Conservation (phyloP, 2,888 invertebrate species). For the Electrophaes corylata region DNA sequence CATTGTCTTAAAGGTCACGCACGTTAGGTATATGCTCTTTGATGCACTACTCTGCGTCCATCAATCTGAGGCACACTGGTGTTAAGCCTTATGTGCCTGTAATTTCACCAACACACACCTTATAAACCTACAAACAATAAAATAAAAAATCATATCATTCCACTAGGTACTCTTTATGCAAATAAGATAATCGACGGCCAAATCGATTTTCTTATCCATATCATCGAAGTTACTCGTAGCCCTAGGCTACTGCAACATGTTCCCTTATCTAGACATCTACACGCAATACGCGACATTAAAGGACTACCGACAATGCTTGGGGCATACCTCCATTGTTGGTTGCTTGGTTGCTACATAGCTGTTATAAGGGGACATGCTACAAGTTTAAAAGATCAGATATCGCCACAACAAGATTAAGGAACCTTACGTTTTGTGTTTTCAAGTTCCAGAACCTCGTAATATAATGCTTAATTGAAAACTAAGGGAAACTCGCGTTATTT, state of each 20-base stretch:
- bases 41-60: too few species aligned
- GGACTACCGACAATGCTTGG: conserved; percentile 64
- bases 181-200: conserved; percentile 22
- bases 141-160: conserved; percentile 7
- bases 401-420: conserved; percentile 28
- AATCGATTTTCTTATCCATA: conserved; percentile 39
- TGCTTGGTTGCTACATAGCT: conserved; percentile 37
- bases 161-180: conserved; percentile 9
- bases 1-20: too few species aligned
- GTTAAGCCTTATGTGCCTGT: too few species aligned
- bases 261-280: conserved; percentile 73
- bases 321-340: conserved; percentile 50
- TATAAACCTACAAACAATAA: too few species aligned
- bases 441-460: background rate
- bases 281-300: conserved; percentile 64
- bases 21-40: too few species aligned
- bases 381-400: conserved; percentile 30
- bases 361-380: conserved; percentile 40
- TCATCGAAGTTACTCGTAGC: conserved; percentile 32
- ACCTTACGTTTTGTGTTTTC: background rate
- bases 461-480: background rate
- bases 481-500: too few species aligned
- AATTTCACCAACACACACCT: too few species aligned
- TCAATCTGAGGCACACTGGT: too few species aligned
- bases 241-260: conserved; percentile 40